Conservation (phyloP, 2,797 vertebrate species). For the Enteromius treurensis region DNA sequence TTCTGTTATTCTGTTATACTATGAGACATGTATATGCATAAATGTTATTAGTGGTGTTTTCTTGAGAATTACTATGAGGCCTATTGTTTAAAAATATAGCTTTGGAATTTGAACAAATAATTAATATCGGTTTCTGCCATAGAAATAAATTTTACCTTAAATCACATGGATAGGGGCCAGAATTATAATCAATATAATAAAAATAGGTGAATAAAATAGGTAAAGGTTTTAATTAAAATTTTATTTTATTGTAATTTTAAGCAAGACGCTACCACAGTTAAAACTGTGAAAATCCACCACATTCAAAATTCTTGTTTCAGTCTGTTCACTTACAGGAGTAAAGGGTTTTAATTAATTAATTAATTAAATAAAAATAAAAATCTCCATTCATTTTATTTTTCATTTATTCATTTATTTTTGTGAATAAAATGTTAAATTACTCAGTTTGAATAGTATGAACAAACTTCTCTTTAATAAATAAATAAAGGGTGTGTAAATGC, state of each 20-base stretch:
- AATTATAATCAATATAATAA: background rate
- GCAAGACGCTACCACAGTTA: background rate
- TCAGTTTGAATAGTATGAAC: background rate
- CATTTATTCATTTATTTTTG: background rate
- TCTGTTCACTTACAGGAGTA: background rate
- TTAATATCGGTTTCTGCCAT: background rate
- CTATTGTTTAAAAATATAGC: background rate
- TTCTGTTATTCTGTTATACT: background rate
- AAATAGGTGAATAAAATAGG: background rate
- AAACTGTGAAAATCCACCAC: background rate
- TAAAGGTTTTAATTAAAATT: too few relatives aligned
- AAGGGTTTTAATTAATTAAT: background rate
- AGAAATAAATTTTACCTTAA: background rate
- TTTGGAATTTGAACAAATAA: background rate
- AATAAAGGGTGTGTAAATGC: background rate
- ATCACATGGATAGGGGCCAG: background rate
- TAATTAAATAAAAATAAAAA: too few relatives aligned
- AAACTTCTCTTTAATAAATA: background rate
- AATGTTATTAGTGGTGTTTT: background rate
- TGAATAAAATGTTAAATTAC: background rate
- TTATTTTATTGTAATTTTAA: too few relatives aligned
- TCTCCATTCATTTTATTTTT: too few relatives aligned
- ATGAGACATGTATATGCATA: background rate
- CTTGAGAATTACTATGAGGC: background rate
- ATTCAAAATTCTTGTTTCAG: background rate